Conservation (phyloP, 1,140 invertebrate species). For the Camponotus vicinus region DNA sequence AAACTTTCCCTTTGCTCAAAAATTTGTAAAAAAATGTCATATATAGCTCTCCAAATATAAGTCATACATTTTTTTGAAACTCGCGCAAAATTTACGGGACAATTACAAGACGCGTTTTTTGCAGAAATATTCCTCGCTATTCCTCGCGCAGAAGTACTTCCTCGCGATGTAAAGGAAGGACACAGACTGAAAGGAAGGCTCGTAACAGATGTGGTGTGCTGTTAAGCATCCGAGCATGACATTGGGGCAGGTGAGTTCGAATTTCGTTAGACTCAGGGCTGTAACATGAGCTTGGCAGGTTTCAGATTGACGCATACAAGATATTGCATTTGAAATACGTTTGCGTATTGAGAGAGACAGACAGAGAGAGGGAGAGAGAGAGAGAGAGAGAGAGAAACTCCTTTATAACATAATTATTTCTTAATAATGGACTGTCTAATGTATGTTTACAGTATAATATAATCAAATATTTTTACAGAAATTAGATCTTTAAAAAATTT, state of each 20-base stretch:
- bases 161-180: slow-evolving; percentile 75
- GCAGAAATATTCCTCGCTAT: neutral
- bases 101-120: neutral
- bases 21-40: neutral
- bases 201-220: slow-evolving; percentile 79
- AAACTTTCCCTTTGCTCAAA: neutral
- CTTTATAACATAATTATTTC: neutral
- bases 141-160: slow-evolving; percentile 54
- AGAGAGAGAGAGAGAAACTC: too few relatives aligned
- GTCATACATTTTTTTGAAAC: neutral
- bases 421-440: neutral
- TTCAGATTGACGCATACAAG: neutral
- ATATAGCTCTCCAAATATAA: neutral
- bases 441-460: neutral
- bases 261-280: slow-evolving; percentile 77
- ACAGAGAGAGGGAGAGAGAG: too few relatives aligned
- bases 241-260: slow-evolving; percentile 81
- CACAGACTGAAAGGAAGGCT: slow-evolving; percentile 78
- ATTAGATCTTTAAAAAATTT: neutral
- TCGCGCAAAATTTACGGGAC: neutral
- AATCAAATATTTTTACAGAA: neutral
- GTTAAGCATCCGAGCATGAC: slow-evolving; percentile 77
- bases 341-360: neutral
- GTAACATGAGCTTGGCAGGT: slow-evolving; percentile 44
- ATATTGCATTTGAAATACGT: neutral